Percentiles rank a stretch among this genome's conserved stretches.
Evolutionary conservation across 2,113 vertebrate genomes (phyloP).

Genomic region (Grammomys dolichurus): DNA sequence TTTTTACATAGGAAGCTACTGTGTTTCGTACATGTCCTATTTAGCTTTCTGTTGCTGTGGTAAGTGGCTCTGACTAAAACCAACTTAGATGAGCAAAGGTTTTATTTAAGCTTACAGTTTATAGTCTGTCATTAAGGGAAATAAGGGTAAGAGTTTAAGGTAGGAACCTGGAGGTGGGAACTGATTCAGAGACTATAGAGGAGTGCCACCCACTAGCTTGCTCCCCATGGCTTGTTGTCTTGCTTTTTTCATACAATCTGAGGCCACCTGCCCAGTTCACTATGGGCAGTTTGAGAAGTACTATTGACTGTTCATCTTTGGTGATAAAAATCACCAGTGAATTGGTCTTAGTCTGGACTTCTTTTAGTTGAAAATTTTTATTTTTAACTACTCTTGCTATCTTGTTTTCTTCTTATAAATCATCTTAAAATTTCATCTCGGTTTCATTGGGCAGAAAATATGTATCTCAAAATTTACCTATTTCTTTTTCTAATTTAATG

Average conservation of each 20-base stretch:
- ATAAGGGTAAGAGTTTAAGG: background rate
- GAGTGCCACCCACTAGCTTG: background rate
- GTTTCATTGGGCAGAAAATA: background rate
- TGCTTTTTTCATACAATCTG: too few relatives aligned
- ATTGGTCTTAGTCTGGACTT: background rate
- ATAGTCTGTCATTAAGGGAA: background rate
- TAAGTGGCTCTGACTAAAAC: too few relatives aligned
- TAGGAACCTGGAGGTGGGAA: background rate
- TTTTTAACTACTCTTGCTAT: background rate
- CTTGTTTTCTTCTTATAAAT: background rate
- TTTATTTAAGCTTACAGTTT: background rate
- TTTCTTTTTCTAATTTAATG: background rate
- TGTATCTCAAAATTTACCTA: background rate
- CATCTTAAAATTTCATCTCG: background rate
- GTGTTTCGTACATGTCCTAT: background rate
- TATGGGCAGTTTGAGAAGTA: background rate
- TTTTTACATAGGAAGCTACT: background rate
- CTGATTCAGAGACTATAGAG: too few relatives aligned
- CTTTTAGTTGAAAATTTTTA: background rate
- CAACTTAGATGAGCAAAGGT: background rate
- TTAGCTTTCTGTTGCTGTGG: background rate
- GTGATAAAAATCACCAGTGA: background rate
- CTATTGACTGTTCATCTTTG: background rate
- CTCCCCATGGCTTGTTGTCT: too few relatives aligned
- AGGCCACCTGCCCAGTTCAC: background rate